Conservation (phyloP, 2,797 vertebrate genomes). For the Benthosema pterotum region DNA sequence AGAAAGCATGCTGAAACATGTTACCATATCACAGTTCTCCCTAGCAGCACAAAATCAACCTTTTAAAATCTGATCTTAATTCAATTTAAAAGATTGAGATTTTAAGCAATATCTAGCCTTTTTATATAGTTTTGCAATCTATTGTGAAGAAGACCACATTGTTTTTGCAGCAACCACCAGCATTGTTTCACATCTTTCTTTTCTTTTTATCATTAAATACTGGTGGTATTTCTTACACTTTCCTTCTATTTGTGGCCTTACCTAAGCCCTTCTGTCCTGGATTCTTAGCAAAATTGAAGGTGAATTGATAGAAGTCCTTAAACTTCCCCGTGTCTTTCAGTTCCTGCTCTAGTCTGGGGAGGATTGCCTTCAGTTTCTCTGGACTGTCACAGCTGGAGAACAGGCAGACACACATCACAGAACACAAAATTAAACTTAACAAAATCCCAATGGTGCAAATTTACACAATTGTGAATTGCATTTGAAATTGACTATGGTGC, state of each 20-base stretch:
- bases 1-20: not conserved
- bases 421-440: not conserved
- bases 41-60: not conserved
- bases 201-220: not conserved
- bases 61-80: too few species aligned
- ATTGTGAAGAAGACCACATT: not conserved
- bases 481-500: not conserved
- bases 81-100: too few species aligned
- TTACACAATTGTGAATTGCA: not conserved
- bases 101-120: too few species aligned
- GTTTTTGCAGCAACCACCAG: too few species aligned
- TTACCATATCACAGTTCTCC: not conserved
- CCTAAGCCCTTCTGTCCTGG: slow-evolving; percentile 97
- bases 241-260: slow-evolving; percentile 61
- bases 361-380: slow-evolving; percentile 89
- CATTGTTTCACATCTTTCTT: not conserved
- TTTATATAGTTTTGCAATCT: too few species aligned
- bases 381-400: slow-evolving; percentile 89
- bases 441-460: not conserved
- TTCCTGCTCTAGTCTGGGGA: slow-evolving; percentile 93
- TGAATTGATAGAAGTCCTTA: slow-evolving; percentile 98
- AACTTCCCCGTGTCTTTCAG: slow-evolving; percentile 92
- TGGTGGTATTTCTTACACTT: not conserved
- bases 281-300: slow-evolving; percentile 97
- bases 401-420: not conserved